Evolutionary conservation across 2,113 vertebrate genomes (phyloP).

Genomic region (Rhineura floridana): DNA sequence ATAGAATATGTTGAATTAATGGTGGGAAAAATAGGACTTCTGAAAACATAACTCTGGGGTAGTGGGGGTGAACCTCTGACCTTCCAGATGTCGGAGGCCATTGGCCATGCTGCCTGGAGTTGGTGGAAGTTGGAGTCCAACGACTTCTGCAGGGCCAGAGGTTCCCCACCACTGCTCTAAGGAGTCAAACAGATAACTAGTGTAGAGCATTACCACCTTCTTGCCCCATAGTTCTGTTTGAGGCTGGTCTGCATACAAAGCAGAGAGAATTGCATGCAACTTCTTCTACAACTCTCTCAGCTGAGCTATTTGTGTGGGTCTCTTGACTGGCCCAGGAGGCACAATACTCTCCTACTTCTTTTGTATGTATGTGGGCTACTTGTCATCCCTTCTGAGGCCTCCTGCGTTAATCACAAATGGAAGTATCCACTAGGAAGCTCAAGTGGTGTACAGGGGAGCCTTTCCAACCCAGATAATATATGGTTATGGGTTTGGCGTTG

Average conservation of each 20-base stretch:
- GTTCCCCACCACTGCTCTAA: too few relatives aligned
- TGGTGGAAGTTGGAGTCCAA: too few relatives aligned
- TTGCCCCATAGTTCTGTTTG: not conserved
- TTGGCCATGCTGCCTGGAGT: too few relatives aligned
- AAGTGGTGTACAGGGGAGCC: not conserved
- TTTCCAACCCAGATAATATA: not conserved
- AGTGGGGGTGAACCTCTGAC: too few relatives aligned
- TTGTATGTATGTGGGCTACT: not conserved
- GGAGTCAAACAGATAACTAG: constrained; percentile 52
- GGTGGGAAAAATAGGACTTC: constrained; percentile 42
- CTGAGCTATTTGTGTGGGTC: not conserved
- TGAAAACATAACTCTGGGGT: constrained; percentile 21
- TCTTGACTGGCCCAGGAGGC: not conserved
- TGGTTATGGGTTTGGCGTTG: too few relatives aligned
- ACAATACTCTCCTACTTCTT: not conserved
- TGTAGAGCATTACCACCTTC: constrained; percentile 32
- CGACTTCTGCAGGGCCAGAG: too few relatives aligned
- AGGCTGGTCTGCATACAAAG: not conserved
- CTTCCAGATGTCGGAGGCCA: too few relatives aligned
- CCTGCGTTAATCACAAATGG: not conserved
- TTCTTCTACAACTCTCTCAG: not conserved
- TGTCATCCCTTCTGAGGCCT: not conserved
- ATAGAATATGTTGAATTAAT: constrained; percentile 46
- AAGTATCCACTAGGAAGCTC: not conserved
- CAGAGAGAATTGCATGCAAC: not conserved